phyloP scores from a whole-genome alignment of 2,888 invertebrate genomes.

The Mythimna vitellina region DNA sequence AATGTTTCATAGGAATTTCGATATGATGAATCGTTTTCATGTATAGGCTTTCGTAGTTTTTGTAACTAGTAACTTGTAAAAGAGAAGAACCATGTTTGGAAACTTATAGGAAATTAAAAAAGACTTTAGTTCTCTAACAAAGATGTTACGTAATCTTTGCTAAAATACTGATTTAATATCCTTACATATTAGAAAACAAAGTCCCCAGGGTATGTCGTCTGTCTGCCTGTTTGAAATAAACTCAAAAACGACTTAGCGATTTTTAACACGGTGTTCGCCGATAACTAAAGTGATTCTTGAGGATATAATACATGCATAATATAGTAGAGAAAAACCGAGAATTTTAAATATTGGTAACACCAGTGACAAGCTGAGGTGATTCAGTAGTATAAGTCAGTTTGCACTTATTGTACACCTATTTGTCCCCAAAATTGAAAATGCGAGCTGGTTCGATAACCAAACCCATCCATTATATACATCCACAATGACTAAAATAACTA shows the following conservation, averaged over 20 bases:
- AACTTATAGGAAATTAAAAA: neutral
- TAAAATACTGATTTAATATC: neutral
- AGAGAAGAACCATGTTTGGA: neutral
- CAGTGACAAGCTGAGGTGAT: too few relatives aligned
- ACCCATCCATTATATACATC: constrained; percentile 41
- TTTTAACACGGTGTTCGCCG: too few relatives aligned
- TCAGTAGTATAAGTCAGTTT: too few relatives aligned
- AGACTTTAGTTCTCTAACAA: neutral
- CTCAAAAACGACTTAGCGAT: too few relatives aligned
- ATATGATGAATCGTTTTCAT: constrained; percentile 1
- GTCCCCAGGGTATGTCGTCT: too few relatives aligned
- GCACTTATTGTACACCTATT: constrained; percentile 27
- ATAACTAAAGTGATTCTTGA: too few relatives aligned
- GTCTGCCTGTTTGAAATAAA: too few relatives aligned
- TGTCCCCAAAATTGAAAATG: constrained; percentile 43
- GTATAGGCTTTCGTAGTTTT: neutral
- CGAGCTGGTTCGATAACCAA: constrained; percentile 26
- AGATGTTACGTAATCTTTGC: neutral
- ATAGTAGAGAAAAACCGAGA: too few relatives aligned
- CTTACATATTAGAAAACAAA: too few relatives aligned
- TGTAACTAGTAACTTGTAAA: neutral
- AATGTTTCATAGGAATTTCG: constrained; percentile 20
- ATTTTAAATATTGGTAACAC: too few relatives aligned
- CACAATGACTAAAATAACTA: constrained; percentile 44
- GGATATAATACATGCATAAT: too few relatives aligned